Evolutionary conservation across 2,888 invertebrate genomes (phyloP).

Genomic region (Chloroclysta siterata): DNA sequence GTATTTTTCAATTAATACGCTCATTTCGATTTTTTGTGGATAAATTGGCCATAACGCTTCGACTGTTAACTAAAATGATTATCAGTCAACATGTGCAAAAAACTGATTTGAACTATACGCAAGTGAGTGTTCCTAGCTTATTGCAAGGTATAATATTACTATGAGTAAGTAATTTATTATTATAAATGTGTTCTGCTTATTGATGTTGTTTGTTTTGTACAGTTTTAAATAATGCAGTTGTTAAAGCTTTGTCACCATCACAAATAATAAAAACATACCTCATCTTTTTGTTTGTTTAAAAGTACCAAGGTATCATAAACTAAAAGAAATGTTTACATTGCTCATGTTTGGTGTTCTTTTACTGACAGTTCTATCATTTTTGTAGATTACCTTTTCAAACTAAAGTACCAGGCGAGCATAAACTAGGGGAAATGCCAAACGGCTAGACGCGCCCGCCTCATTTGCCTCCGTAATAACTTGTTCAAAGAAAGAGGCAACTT

Average conservation of each 20-base stretch:
- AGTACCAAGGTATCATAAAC: slow-evolving; percentile 6
- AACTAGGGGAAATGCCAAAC: slow-evolving; percentile 35
- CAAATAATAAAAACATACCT: slow-evolving; percentile 3
- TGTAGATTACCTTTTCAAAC: slow-evolving; percentile 23
- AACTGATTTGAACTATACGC: not conserved
- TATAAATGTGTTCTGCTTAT: slow-evolving; percentile 22
- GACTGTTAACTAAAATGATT: too few relatives aligned
- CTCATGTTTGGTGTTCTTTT: not conserved
- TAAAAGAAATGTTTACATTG: not conserved
- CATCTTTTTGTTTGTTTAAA: slow-evolving; percentile 9
- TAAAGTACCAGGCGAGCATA: slow-evolving; percentile 33
- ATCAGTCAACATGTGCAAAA: too few relatives aligned
- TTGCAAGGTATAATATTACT: slow-evolving; percentile 16
- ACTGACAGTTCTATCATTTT: slow-evolving; percentile 20
- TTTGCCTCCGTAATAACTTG: slow-evolving; percentile 35
- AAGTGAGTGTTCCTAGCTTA: slow-evolving; percentile 13
- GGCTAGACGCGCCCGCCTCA: slow-evolving; percentile 30
- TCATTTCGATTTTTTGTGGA: too few relatives aligned
- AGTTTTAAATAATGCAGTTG: slow-evolving; percentile 1
- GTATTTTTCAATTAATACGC: too few relatives aligned
- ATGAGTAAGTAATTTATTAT: slow-evolving; percentile 31
- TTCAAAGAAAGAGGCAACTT: slow-evolving; percentile 29
- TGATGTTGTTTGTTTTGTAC: slow-evolving; percentile 12
- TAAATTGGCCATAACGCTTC: too few relatives aligned
- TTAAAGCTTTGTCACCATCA: slow-evolving; percentile 3